Evolutionary conservation across 1,140 invertebrate genomes (phyloP).

Genomic region (Euwallacea similis): DNA sequence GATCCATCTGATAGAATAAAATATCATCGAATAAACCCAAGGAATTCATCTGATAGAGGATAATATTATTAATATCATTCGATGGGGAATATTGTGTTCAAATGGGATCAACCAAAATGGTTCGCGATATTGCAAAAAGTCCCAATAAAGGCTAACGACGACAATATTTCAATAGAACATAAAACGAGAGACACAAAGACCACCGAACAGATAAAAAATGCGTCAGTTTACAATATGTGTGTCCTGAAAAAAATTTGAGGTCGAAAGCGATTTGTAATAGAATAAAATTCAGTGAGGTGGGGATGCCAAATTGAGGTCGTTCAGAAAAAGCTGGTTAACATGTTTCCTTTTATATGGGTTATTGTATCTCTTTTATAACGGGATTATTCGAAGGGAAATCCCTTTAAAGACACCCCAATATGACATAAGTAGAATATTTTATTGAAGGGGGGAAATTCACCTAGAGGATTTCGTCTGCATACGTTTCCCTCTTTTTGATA

Average conservation of each 20-base stretch:
- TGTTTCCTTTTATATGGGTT: slow-evolving; percentile 25
- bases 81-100: too few relatives aligned
- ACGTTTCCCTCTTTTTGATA: too few relatives aligned
- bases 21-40: too few relatives aligned
- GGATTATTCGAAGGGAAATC: neutral
- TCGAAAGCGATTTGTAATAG: slow-evolving; percentile 29
- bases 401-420: too few relatives aligned
- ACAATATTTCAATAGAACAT: slow-evolving; percentile 31
- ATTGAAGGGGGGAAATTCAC: too few relatives aligned
- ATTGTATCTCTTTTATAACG: slow-evolving; percentile 15
- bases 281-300: slow-evolving; percentile 31
- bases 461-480: too few relatives aligned
- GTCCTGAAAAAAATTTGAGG: slow-evolving; percentile 21
- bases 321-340: slow-evolving; percentile 22
- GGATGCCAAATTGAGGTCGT: slow-evolving; percentile 17
- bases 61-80: too few relatives aligned
- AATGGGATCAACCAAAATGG: neutral
- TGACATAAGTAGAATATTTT: too few relatives aligned
- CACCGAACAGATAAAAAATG: slow-evolving; percentile 29
- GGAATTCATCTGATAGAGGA: too few relatives aligned
- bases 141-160: slow-evolving; percentile 22
- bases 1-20: too few relatives aligned
- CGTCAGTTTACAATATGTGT: slow-evolving; percentile 30
- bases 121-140: slow-evolving; percentile 16
- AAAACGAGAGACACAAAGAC: slow-evolving; percentile 25